Base-by-base conservation (phyloP, 2,797 vertebrate genomes). In the Mastacembelus armatus region DNA sequence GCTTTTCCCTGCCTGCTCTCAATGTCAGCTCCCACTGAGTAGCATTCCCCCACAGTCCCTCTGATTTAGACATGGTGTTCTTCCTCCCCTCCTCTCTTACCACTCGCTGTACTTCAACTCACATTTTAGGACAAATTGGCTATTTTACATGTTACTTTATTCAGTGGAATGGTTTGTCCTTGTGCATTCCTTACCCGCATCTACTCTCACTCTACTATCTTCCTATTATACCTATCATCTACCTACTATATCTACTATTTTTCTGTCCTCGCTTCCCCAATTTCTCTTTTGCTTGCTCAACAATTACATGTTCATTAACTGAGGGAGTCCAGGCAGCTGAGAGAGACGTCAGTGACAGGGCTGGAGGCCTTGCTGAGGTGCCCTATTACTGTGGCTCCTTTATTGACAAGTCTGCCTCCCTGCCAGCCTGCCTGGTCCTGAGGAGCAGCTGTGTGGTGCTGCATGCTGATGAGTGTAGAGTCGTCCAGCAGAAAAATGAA, bases 381-480 rank as follows among this genome's bases (percentile, higher is more conserved):
- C 80, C 71, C 64, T 12, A 71, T 73, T 83, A 73, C 84, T 68
- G 71, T 65, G 82, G 74, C 54, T 76, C 71, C 76, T 84, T 82
- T 88, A 88, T 88, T 81, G 88, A 90, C 85, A 77, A 78, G 81
- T 66, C 85, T 60, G 74, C 67, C 67, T 78, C 70, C 72, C 77
- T 77, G 84, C 77, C 78, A 38, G 47, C 63, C 24, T 24, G 74
- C 74, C 62, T 52, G 50, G 70, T 77, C 74, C 79, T 16, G 65
- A 69, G 83, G 66, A 74, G 67, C 81, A 47, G 48, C 65, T 1
- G 74, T 29, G 1, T 70, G 74, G 80, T 48, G 70, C 83, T 68
- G 86, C 84, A 90, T 90, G 84, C 80, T 83, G 78, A 90, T 91
- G 78, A 90, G 83, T 3, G 10, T 7, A 0, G 42, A 71, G 47